Evolutionary conservation across 2,797 vertebrate genomes (phyloP), one percentile per base, ranked within the genome.

Genomic region (Argya squamiceps): DNA sequence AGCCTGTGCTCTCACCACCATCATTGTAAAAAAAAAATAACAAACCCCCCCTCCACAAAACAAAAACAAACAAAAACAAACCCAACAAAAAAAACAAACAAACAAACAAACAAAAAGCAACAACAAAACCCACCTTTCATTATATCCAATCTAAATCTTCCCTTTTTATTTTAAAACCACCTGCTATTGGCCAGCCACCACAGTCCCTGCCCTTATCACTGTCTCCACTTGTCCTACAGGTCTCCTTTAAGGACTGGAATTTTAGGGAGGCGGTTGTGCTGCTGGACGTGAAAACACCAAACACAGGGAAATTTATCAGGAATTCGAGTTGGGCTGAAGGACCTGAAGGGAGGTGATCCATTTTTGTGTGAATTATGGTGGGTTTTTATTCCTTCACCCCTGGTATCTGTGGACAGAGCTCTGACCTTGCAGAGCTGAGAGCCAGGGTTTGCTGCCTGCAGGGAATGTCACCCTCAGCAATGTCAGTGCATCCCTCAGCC

Each of bases 11-110:
- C 26, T 71, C 24, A 6, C 37, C 49, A 56, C 2, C 7, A 14
- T 37, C 58, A 27, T 1, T 0, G 2, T 22, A 26, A 50, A 70
- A 56, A 46, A 1, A 43, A 16, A 2, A 32, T 19, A 52, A 30
- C 17, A 30, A 41, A 41, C 15, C 41, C 41, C 41, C 17, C 41
- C 41, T 12, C 37, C 43, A 43, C 19, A 32, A 52, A 18, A 46
- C 22, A 12, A 47, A 24, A 39, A 13, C 46, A 47, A 24, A 24
- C 13, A 26, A 49, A 26, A 44, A 18, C 46, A 26, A 49, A 49
- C 15, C 12, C 14, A 47, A 47, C 23, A 24, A 47, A 23, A 47
- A 12, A 6, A 43, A 18, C 10, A 53, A 55, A 22, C 9, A 6
- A n/a, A 32, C n/a, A 23, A 10, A 12, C 23, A 47, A 32, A 12